Evolutionary conservation across 2,113 vertebrate species (phyloP).

Genomic region (Anhinga rufa): DNA sequence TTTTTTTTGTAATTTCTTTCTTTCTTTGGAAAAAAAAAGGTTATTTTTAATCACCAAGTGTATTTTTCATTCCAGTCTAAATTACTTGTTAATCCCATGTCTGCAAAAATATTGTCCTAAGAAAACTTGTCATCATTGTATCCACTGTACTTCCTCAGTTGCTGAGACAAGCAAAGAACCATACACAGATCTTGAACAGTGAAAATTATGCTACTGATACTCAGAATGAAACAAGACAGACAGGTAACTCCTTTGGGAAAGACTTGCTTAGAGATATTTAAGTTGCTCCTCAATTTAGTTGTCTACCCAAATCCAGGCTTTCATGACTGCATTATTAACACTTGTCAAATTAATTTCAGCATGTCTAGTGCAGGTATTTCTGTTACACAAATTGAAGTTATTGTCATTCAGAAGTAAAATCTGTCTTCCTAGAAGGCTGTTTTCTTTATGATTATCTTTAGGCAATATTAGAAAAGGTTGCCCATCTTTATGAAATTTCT

Average conservation of each 20-base stretch:
- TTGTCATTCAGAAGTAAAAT: background rate
- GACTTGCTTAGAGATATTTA: background rate
- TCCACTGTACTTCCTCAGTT: background rate
- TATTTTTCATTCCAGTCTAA: background rate
- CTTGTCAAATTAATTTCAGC: background rate
- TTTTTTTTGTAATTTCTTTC: background rate
- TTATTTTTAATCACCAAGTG: background rate
- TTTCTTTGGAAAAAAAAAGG: background rate
- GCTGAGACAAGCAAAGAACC: background rate
- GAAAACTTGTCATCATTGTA: background rate
- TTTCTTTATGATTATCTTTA: background rate
- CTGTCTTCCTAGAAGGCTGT: background rate
- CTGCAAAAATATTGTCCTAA: background rate
- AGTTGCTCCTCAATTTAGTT: background rate
- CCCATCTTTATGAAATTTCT: background rate
- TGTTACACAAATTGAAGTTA: background rate
- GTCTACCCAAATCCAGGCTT: background rate
- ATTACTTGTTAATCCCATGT: background rate
- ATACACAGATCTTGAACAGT: background rate
- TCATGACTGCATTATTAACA: background rate
- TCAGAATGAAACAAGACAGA: background rate
- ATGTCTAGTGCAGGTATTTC: background rate
- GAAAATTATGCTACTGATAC: background rate
- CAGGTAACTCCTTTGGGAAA: background rate
- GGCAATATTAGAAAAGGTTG: background rate